phyloP scores from a whole-genome alignment of 2,113 vertebrate species.

The Hemichromis elongatus region DNA sequence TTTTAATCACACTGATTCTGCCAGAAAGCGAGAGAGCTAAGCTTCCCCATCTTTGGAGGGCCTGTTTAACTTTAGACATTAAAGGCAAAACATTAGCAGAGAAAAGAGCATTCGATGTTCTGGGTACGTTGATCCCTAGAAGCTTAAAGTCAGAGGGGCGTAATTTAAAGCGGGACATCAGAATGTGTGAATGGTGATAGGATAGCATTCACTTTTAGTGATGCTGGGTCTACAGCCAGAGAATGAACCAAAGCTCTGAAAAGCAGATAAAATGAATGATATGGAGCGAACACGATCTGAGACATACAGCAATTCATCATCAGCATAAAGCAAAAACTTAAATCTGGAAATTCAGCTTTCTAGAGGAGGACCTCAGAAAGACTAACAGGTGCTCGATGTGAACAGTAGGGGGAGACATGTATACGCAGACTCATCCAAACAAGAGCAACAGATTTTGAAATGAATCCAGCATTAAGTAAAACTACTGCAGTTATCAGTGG shows the following conservation, averaged over 20 bases:
- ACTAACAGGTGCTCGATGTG: not conserved
- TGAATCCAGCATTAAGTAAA: not conserved
- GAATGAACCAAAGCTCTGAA: not conserved
- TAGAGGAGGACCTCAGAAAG: not conserved
- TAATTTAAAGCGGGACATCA: not conserved
- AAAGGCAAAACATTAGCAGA: not conserved
- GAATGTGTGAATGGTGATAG: not conserved
- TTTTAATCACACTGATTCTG: not conserved
- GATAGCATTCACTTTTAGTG: not conserved
- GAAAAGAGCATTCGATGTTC: not conserved
- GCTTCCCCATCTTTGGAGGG: not conserved
- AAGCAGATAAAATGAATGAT: not conserved
- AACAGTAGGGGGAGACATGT: not conserved
- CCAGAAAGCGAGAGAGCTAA: not conserved
- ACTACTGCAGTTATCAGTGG: not conserved
- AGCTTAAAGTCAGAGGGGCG: not conserved
- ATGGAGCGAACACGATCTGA: not conserved
- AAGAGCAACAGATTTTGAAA: not conserved
- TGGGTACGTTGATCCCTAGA: not conserved
- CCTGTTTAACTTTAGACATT: not conserved
- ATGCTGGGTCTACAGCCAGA: not conserved
- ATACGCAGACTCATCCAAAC: not conserved
- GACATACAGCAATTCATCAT: not conserved
- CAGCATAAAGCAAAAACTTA: not conserved
- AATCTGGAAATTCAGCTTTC: not conserved